Percentiles rank a stretch among this genome's conserved stretches.
These are phyloP conservation scores for Lagenorhynchus albirostris DNA, from an alignment of 2,113 vertebrate species.

Conservation along the genomic window DNA sequence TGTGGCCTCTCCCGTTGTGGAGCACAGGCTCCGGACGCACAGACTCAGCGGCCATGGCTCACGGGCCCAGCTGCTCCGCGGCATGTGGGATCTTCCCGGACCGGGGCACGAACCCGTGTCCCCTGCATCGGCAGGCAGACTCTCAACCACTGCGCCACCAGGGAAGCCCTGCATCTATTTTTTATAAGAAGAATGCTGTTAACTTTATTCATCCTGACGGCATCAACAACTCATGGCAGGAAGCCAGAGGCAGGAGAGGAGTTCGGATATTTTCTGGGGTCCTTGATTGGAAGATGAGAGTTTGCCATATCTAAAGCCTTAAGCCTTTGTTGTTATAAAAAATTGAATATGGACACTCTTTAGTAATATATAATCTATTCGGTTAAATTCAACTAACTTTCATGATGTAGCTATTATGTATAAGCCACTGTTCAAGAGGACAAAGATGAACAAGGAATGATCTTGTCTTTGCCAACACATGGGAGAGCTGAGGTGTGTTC, in stretches of 20 bases:
- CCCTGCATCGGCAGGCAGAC: no score
- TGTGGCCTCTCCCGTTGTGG: no score
- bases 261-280: neutral
- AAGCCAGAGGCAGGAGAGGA: neutral
- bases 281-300: neutral
- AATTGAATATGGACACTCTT: neutral
- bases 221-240: neutral
- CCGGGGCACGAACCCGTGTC: no score
- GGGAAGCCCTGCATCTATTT: neutral
- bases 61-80: no score
- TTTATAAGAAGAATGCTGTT: neutral
- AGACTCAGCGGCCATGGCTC: no score
- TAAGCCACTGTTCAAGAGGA: neutral
- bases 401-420: neutral
- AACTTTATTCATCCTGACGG: neutral
- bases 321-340: neutral
- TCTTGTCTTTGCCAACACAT: neutral
- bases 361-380: neutral
- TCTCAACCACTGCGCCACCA: no score
- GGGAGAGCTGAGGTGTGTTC: neutral
- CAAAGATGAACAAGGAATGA: neutral
- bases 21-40: no score
- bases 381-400: neutral
- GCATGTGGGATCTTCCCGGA: no score
- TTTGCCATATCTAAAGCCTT: neutral